These are phyloP conservation scores for Zelleria hepariella DNA, from an alignment of 2,888 invertebrate genomes.

Conservation along the genomic window DNA sequence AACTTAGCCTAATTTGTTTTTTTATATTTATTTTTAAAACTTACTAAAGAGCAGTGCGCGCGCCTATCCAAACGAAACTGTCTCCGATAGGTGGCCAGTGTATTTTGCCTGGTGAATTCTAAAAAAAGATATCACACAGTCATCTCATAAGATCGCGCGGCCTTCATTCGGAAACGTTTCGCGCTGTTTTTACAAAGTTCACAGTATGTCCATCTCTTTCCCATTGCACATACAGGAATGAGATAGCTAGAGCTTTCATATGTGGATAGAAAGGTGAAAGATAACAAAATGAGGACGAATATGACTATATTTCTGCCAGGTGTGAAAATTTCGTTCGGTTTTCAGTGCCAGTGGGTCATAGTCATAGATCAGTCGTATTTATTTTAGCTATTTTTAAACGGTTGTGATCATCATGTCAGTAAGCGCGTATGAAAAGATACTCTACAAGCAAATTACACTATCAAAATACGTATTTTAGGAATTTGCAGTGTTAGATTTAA, in stretches of 20 bases:
- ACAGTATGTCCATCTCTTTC: not conserved
- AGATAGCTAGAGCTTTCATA: not conserved
- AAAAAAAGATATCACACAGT: constrained; percentile 57
- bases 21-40: constrained; percentile 20
- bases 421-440: too few relatives aligned
- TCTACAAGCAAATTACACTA: too few relatives aligned
- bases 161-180: not conserved
- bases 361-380: not conserved
- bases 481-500: too few relatives aligned
- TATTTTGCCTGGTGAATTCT: constrained; percentile 56
- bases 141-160: constrained; percentile 32
- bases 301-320: not conserved
- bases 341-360: constrained; percentile 1
- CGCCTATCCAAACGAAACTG: constrained; percentile 59
- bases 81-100: constrained; percentile 33
- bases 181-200: not conserved
- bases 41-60: constrained; percentile 62
- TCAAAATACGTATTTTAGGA: too few relatives aligned
- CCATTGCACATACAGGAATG: not conserved
- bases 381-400: not conserved
- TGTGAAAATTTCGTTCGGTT: not conserved
- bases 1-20: not conserved
- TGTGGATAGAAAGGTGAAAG: not conserved
- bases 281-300: not conserved
- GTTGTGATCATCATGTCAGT: not conserved